phyloP scores from a whole-genome alignment of 2,888 invertebrate species.

The Entomobrya proxima region DNA sequence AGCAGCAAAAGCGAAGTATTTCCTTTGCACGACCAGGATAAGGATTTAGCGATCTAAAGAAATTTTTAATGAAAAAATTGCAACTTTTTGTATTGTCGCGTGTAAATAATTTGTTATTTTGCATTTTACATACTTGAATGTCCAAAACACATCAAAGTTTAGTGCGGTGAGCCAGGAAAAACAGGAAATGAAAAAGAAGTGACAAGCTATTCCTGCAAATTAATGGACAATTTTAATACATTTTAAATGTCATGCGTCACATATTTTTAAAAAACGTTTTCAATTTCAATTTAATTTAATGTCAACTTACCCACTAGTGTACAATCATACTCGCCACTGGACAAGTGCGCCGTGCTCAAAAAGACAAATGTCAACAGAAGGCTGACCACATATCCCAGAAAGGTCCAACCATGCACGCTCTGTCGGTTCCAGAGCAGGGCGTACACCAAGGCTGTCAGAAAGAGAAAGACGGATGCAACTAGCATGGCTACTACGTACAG shows the following conservation, averaged over 20 bases:
- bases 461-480: conserved; percentile 60
- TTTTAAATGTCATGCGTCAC: background rate
- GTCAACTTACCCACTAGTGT: conserved; percentile 36
- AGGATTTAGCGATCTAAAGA: conserved; percentile 58
- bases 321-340: conserved; percentile 37
- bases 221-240: background rate
- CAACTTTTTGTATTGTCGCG: background rate
- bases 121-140: conserved; percentile 19
- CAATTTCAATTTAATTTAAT: background rate
- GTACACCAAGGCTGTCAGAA: conserved; percentile 62
- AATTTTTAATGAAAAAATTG: no score
- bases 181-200: conserved; percentile 70
- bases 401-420: conserved; percentile 69
- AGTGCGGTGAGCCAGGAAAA: conserved; percentile 70
- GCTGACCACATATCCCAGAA: conserved; percentile 65
- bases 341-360: conserved; percentile 43
- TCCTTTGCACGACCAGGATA: conserved; percentile 47
- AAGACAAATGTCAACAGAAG: conserved; percentile 57
- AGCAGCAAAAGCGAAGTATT: conserved; percentile 50
- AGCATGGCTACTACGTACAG: conserved; percentile 52
- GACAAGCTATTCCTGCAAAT: conserved; percentile 57
- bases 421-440: conserved; percentile 67
- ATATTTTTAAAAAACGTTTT: background rate
- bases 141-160: conserved; percentile 71
- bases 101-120: background rate